These are phyloP conservation scores for Atta cephalotes DNA, from an alignment of 1,140 invertebrate species.

Conservation along the genomic window DNA sequence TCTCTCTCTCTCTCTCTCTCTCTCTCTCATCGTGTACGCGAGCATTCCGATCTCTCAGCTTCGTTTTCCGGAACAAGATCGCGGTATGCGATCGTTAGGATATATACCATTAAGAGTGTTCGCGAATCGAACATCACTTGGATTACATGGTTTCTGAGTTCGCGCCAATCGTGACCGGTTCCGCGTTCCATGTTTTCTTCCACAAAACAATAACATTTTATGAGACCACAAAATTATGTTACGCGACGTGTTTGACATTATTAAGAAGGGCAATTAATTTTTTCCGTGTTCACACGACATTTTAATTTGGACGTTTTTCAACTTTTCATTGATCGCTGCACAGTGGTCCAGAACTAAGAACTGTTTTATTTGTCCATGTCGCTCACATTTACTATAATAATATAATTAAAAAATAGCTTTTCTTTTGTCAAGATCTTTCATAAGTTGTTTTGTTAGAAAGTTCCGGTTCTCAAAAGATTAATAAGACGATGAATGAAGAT, in stretches of 20 bases:
- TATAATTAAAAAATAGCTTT: too few relatives aligned
- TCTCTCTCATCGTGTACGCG: slow-evolving; percentile 32
- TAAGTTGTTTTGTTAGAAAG: too few relatives aligned
- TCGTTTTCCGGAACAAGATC: slow-evolving; percentile 62
- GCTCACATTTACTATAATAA: too few relatives aligned
- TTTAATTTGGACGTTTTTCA: neutral
- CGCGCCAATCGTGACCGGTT: slow-evolving; percentile 7
- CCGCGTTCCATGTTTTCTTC: slow-evolving; percentile 47
- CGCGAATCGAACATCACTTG: slow-evolving; percentile 58
- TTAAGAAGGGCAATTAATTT: neutral
- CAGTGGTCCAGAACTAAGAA: neutral
- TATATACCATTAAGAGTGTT: slow-evolving; percentile 69
- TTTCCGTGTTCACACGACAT: neutral
- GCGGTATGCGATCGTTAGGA: slow-evolving; percentile 65
- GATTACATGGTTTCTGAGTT: slow-evolving; percentile 64
- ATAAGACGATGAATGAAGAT: slow-evolving; percentile 14
- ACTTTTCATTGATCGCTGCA: neutral
- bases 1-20: neutral
- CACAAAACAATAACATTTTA: slow-evolving; percentile 34
- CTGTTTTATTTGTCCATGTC: neutral
- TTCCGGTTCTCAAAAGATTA: too few relatives aligned
- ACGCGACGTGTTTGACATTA: slow-evolving; percentile 4
- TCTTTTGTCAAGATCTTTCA: too few relatives aligned
- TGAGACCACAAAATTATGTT: neutral
- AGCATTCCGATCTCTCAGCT: slow-evolving; percentile 42